These are phyloP conservation scores for Toxotes lorentzi DNA, from an alignment of 2,797 vertebrate species.

Conservation along the genomic window DNA sequence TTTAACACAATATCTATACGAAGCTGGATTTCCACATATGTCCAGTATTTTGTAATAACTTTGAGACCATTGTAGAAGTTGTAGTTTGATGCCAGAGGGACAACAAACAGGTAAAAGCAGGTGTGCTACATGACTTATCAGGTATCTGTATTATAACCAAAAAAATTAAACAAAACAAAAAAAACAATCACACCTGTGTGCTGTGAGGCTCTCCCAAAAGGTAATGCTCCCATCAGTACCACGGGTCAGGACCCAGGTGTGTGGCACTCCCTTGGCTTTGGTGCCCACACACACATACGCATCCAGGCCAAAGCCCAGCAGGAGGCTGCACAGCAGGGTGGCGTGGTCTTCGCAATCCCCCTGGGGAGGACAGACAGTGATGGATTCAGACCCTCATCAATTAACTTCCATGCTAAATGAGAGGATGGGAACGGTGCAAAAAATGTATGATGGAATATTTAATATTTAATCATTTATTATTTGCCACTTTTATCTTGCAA, in stretches of 20 bases:
- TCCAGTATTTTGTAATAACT: not conserved
- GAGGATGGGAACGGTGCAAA: not conserved
- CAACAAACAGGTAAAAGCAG: not conserved
- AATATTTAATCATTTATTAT: too few relatives aligned
- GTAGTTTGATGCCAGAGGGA: not conserved
- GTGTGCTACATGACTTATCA: not conserved
- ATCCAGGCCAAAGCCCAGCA: conserved; percentile 95
- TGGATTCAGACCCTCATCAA: not conserved
- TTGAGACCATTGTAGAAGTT: not conserved
- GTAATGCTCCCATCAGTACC: conserved; percentile 91
- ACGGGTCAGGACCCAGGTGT: conserved; percentile 96
- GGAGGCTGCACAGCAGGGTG: conserved; percentile 94
- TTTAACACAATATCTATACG: not conserved
- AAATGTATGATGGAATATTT: not conserved
- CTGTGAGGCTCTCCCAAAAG: conserved; percentile 98
- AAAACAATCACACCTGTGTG: conserved; percentile 87
- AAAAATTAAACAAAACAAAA: not conserved
- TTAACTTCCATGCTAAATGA: not conserved
- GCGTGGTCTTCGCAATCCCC: conserved; percentile 98
- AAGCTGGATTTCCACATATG: not conserved
- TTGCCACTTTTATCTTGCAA: too few relatives aligned
- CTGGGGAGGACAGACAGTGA: conserved; percentile 74
- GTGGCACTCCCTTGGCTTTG: conserved; percentile 90
- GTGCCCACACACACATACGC: conserved; percentile 97
- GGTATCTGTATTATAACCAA: not conserved